phyloP scores from a whole-genome alignment of 2,113 vertebrate genomes.

The Promerops cafer region DNA sequence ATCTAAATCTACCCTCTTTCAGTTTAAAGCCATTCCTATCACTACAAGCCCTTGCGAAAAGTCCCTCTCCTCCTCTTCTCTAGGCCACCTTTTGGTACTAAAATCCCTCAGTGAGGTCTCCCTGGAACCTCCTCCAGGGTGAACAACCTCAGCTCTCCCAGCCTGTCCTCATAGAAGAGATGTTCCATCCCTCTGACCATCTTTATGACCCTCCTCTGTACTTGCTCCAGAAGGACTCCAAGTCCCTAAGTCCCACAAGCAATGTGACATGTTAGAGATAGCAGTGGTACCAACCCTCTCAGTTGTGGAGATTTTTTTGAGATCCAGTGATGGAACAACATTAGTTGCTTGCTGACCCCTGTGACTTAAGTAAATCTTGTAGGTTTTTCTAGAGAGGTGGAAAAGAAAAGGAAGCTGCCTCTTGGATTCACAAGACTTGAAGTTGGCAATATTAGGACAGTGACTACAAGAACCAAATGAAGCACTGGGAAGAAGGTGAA shows the following conservation, averaged over 20 bases:
- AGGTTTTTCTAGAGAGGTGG: background rate
- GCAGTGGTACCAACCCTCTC: background rate
- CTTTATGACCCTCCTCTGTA: background rate
- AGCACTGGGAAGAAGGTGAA: background rate
- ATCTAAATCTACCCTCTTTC: background rate
- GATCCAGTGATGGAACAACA: background rate
- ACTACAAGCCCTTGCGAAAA: background rate
- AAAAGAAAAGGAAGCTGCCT: background rate
- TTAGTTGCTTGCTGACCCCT: background rate
- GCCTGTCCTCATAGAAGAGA: background rate
- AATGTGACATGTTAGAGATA: rapidly evolving
- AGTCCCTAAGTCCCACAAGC: background rate
- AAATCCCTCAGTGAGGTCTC: background rate
- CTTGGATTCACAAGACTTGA: background rate
- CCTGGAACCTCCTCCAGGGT: background rate
- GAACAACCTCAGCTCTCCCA: background rate
- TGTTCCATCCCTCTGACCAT: background rate
- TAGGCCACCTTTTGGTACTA: background rate
- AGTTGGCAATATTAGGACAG: background rate
- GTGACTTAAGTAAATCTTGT: background rate
- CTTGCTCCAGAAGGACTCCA: background rate
- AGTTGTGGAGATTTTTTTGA: background rate
- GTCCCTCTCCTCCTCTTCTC: background rate
- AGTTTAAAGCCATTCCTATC: background rate
- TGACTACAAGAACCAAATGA: background rate